Evolutionary conservation across 2,113 vertebrate genomes (phyloP).

Genomic region (Rhizomys pruinosus): DNA sequence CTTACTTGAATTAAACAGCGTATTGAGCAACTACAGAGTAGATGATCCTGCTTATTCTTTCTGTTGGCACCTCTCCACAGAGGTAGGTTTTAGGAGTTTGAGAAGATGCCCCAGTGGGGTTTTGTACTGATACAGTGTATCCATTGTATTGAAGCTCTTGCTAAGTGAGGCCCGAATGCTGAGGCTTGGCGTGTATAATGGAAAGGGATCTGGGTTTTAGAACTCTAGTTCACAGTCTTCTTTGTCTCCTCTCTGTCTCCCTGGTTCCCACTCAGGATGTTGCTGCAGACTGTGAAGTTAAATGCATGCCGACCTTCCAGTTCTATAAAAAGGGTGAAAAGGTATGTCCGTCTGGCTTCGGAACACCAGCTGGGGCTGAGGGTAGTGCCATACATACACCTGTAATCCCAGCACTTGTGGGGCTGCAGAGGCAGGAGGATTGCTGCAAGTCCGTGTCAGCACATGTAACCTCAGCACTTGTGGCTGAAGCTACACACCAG

Average conservation of each 20-base stretch:
- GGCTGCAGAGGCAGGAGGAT: neutral
- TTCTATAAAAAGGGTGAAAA: slow-evolving; percentile 90
- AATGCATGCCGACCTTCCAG: slow-evolving; percentile 96
- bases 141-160: neutral
- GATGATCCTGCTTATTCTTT: neutral
- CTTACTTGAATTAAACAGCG: neutral
- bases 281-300: slow-evolving; percentile 85
- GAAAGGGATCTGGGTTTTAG: neutral
- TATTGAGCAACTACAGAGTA: neutral
- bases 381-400: too few relatives aligned
- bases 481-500: neutral
- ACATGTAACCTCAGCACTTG: neutral
- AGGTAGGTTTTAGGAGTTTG: neutral
- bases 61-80: neutral
- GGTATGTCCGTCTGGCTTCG: slow-evolving; percentile 83
- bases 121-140: neutral
- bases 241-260: neutral
- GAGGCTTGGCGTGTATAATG: neutral
- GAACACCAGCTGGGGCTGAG: neutral
- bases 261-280: slow-evolving; percentile 87
- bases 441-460: neutral
- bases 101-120: neutral
- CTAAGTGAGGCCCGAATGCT: neutral
- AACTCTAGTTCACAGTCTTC: neutral
- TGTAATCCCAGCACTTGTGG: neutral